These are phyloP conservation scores for Glareola pratincola DNA, from an alignment of 2,113 vertebrate genomes.

Conservation along the genomic window DNA sequence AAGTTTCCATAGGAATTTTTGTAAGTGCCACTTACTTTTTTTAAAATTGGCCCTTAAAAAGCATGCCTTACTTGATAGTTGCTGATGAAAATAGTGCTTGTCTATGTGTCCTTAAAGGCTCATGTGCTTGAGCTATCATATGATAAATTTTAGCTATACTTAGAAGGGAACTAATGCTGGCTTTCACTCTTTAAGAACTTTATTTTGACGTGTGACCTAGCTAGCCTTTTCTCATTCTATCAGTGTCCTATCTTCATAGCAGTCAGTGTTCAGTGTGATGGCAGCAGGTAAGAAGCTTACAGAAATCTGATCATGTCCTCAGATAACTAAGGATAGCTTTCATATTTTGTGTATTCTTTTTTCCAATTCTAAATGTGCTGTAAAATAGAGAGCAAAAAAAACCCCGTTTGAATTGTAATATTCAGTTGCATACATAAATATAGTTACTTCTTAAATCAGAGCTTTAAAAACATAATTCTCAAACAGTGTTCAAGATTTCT, in stretches of 20 bases:
- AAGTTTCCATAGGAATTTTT: not conserved
- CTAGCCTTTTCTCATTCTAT: not conserved
- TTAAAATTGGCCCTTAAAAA: not conserved
- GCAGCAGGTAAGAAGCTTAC: not conserved
- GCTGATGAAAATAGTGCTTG: not conserved
- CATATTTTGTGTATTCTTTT: not conserved
- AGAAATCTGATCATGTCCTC: not conserved
- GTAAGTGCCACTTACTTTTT: not conserved
- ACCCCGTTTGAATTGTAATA: not conserved
- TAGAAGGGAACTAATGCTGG: constrained; percentile 2
- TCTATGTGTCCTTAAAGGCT: not conserved
- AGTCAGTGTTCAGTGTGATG: not conserved
- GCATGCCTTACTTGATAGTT: not conserved
- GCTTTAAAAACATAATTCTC: not conserved
- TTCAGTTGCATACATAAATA: not conserved
- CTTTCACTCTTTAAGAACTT: constrained; percentile 34
- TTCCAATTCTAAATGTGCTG: not conserved
- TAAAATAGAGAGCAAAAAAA: not conserved
- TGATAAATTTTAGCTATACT: constrained; percentile 31
- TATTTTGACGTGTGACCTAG: constrained; percentile 32
- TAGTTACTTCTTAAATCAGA: not conserved
- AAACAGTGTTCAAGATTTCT: not conserved
- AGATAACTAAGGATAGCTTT: not conserved
- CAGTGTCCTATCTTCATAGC: not conserved
- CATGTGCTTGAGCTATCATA: not conserved